Conservation (phyloP, 1,140 invertebrate species). For the Anadara kagoshimensis region DNA sequence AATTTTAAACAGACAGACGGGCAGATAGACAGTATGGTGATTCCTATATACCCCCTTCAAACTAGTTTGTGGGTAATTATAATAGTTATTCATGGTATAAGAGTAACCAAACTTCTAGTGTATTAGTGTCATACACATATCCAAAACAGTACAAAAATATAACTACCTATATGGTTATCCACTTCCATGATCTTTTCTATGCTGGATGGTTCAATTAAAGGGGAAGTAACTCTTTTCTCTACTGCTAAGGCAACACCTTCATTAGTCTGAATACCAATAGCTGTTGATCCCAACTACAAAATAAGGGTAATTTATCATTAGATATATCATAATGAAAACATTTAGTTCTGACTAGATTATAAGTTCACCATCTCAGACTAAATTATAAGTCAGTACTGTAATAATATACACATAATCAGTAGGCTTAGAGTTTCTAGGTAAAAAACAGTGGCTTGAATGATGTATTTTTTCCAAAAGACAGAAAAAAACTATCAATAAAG, state of each 20-base stretch:
- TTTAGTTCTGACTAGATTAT: too few relatives aligned
- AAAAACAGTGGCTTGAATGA: too few relatives aligned
- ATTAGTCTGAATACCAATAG: constrained; percentile 96
- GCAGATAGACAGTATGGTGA: too few relatives aligned
- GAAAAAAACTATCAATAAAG: too few relatives aligned
- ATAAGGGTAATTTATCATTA: constrained; percentile 21
- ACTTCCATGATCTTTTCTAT: constrained; percentile 97
- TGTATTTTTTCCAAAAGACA: too few relatives aligned
- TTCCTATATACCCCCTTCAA: too few relatives aligned
- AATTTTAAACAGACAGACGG: too few relatives aligned
- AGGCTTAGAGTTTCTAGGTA: too few relatives aligned
- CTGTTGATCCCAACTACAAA: constrained; percentile 92
- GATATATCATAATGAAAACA: not conserved
- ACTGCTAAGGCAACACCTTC: constrained; percentile 97
- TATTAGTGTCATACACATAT: not conserved
- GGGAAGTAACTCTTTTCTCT: constrained; percentile 97
- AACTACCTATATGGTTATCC: constrained; percentile 92
- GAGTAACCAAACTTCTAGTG: not conserved
- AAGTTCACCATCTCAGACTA: too few relatives aligned
- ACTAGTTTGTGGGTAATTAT: too few relatives aligned
- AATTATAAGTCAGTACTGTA: too few relatives aligned
- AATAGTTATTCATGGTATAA: not conserved
- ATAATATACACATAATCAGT: too few relatives aligned
- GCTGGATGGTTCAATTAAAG: constrained; percentile 95
- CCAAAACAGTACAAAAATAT: not conserved